Percentiles rank a stretch among this genome's conserved stretches.
phyloP scores from a whole-genome alignment of 2,797 vertebrate genomes.

The Dermochelys coriacea region DNA sequence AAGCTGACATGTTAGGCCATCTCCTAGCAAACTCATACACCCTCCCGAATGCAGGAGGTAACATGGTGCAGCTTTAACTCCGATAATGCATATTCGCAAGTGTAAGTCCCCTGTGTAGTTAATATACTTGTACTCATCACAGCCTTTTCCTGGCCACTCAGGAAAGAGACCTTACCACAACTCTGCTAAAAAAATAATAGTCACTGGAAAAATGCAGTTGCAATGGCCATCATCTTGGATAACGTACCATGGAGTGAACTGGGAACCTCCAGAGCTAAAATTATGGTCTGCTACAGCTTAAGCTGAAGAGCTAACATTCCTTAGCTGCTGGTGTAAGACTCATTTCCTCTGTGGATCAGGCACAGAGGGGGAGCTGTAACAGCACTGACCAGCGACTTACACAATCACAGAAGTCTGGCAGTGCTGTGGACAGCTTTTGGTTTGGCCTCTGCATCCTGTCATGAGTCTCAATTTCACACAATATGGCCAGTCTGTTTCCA shows the following conservation, averaged over 20 bases:
- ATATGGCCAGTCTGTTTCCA: neutral
- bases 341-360: neutral
- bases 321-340: fast-evolving
- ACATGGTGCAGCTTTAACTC: slow-evolving; percentile 15
- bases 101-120: slow-evolving; percentile 33
- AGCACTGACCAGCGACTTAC: fast-evolving
- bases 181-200: neutral
- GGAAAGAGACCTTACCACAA: neutral
- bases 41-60: slow-evolving; percentile 16
- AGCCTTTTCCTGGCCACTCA: neutral
- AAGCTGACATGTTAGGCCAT: slow-evolving; percentile 45
- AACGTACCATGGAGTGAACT: neutral
- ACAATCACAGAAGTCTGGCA: neutral
- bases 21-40: slow-evolving; percentile 24
- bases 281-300: neutral
- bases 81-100: slow-evolving; percentile 12
- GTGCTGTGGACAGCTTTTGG: neutral
- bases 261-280: neutral
- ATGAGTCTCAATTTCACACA: neutral
- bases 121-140: neutral
- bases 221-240: neutral
- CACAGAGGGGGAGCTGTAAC: neutral
- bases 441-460: neutral
- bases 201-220: neutral
- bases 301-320: neutral